These are phyloP conservation scores for Drosophila mayaguana DNA, from an alignment of 2,888 invertebrate genomes.

Conservation along the genomic window DNA sequence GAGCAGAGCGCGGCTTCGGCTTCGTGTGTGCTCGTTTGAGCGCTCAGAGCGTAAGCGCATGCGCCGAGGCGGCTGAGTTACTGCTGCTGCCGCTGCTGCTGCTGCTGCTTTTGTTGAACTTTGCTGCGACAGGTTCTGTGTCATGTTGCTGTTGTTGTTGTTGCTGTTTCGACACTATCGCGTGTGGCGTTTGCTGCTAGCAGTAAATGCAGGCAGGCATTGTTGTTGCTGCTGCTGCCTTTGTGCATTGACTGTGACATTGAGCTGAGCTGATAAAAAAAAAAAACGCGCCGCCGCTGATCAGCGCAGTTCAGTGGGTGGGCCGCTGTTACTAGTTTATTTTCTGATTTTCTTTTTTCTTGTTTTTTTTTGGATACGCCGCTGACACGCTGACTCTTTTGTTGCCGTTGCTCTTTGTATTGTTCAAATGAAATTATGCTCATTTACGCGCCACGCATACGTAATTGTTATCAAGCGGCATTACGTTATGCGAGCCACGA, in stretches of 20 bases:
- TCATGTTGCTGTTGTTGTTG: constrained; percentile 43
- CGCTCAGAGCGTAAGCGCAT: constrained; percentile 67
- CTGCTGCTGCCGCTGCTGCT: constrained; percentile 15
- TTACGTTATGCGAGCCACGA: constrained; percentile 57
- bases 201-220: constrained; percentile 62
- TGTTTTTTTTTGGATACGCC: constrained; percentile 1
- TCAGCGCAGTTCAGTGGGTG: constrained; percentile 30
- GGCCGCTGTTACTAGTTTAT: constrained; percentile 15
- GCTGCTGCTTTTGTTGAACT: constrained; percentile 64
- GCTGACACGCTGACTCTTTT: constrained; percentile 16
- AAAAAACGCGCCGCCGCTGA: constrained; percentile 34
- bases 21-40: constrained; percentile 53
- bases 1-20: constrained; percentile 20
- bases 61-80: constrained; percentile 47
- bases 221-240: constrained; percentile 36
- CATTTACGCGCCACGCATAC: constrained; percentile 74
- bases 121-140: constrained; percentile 77
- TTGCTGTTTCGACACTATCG: constrained; percentile 66
- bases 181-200: constrained; percentile 66
- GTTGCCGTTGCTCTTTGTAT: constrained; percentile 11
- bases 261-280: constrained; percentile 55
- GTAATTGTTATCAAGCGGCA: constrained; percentile 56
- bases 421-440: constrained; percentile 65
- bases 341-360: not conserved
- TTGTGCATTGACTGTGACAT: constrained; percentile 82